phyloP scores from a whole-genome alignment of 2,113 vertebrate species.

The Aptenodytes forsteri region DNA sequence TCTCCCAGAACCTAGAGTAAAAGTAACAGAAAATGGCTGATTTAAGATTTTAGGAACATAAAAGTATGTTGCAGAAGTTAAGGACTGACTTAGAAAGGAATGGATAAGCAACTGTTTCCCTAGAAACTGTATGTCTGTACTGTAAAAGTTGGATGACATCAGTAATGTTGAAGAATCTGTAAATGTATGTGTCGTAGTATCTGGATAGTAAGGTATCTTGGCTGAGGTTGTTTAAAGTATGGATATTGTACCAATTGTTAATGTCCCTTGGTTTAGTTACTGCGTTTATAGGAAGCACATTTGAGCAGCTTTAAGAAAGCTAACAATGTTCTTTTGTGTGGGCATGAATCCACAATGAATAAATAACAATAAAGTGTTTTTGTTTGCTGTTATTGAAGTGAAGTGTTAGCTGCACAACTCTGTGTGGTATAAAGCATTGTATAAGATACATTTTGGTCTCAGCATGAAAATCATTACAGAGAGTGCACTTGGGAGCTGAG shows the following conservation, averaged over 20 bases:
- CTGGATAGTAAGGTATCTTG: not conserved
- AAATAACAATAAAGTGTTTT: slow-evolving; percentile 35
- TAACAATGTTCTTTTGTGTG: slow-evolving; percentile 43
- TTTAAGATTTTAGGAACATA: not conserved
- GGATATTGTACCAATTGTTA: not conserved
- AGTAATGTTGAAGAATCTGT: not conserved
- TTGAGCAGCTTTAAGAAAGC: not conserved
- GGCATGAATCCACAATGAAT: slow-evolving; percentile 39
- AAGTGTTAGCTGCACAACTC: slow-evolving; percentile 45
- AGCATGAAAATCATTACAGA: slow-evolving; percentile 40
- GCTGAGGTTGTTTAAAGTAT: not conserved
- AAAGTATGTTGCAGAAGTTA: not conserved
- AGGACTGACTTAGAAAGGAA: not conserved
- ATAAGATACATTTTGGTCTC: slow-evolving; percentile 43
- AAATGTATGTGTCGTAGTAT: not conserved
- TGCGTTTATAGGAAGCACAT: not conserved
- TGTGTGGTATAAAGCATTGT: slow-evolving; percentile 24
- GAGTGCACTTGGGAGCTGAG: slow-evolving; percentile 33
- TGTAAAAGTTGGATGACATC: not conserved
- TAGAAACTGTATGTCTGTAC: not conserved
- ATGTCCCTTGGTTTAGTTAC: not conserved
- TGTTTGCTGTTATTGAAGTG: slow-evolving; percentile 39
- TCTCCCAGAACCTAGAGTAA: not conserved
- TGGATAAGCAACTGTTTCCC: not conserved
- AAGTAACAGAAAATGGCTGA: not conserved